phyloP scores from a whole-genome alignment of 2,888 invertebrate genomes.

The Athetis lepigone region DNA sequence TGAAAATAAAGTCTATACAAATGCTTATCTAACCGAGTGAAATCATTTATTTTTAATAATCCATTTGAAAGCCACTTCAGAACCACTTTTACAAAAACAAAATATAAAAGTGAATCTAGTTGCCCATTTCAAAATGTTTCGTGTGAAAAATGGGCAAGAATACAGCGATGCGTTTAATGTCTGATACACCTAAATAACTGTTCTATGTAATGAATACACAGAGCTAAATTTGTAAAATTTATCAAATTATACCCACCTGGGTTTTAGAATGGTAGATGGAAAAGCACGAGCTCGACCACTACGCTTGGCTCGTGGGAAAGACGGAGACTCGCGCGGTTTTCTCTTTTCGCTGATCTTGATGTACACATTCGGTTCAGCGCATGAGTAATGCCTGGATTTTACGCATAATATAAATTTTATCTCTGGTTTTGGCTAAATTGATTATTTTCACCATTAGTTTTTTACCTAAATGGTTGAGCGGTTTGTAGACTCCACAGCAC shows the following conservation, averaged over 20 bases:
- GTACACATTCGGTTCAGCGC: conserved; percentile 89
- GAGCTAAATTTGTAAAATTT: neutral
- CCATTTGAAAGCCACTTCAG: no score
- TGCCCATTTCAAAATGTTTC: no score
- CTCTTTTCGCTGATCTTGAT: conserved; percentile 89
- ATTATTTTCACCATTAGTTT: neutral
- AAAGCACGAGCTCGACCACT: conserved; percentile 5
- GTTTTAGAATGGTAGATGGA: conserved; percentile 64
- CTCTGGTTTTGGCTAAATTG: neutral
- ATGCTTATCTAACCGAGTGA: no score
- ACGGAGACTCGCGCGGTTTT: conserved; percentile 66
- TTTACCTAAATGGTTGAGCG: conserved; percentile 92
- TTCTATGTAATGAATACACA: no score
- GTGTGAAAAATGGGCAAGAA: no score
- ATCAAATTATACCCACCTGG: conserved; percentile 64
- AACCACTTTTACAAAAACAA: no score
- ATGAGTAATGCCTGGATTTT: conserved; percentile 82
- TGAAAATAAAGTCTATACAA: no score
- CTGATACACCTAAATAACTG: no score
- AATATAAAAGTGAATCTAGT: no score
- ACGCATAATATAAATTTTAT: neutral
- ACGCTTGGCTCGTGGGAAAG: neutral
- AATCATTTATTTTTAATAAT: no score
- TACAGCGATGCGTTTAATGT: no score
- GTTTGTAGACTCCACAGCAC: conserved; percentile 96